Conservation (phyloP, 2,888 invertebrate species). For the Ischnura elegans region DNA sequence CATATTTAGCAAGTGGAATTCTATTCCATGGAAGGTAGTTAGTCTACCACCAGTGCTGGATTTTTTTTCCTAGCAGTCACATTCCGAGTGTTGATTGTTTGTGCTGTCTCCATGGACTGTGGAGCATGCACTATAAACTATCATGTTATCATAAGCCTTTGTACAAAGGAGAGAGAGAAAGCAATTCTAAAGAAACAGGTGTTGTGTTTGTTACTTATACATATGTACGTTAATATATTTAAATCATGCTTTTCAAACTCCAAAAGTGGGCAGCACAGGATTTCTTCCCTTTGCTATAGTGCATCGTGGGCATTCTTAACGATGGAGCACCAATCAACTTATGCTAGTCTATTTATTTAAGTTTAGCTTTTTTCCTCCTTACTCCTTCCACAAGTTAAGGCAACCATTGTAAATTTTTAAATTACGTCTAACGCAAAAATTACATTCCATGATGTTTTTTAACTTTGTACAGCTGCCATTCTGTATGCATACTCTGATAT, state of each 20-base stretch:
- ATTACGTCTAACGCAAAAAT: neutral
- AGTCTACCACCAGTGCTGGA: conserved; percentile 7
- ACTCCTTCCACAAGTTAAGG: conserved; percentile 51
- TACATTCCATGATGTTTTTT: conserved; percentile 51
- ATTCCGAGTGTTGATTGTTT: conserved; percentile 48
- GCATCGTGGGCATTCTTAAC: conserved; percentile 47
- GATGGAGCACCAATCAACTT: conserved; percentile 51
- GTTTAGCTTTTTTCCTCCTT: conserved; percentile 56
- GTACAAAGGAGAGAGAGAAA: conserved; percentile 67
- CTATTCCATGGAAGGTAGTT: neutral
- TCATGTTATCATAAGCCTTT: conserved; percentile 59
- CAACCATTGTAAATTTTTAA: neutral
- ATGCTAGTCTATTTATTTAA: conserved; percentile 68
- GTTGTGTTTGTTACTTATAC: conserved; percentile 68
- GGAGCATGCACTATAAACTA: conserved; percentile 43
- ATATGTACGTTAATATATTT: conserved; percentile 66
- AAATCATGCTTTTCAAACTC: conserved; percentile 60
- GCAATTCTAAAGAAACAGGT: conserved; percentile 69
- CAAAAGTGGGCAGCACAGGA: conserved; percentile 63
- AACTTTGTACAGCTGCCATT: conserved; percentile 41
- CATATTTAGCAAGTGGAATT: conserved; percentile 2
- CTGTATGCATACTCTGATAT: neutral
- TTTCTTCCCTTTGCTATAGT: neutral
- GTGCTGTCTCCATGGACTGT: conserved; percentile 46
- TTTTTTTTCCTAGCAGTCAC: conserved; percentile 49